A percentile compares a stretch with the other conserved stretches of the same genome.
These are phyloP conservation scores for Botrylloides violaceus DNA, from an alignment of 23 tunicate species.

Conservation along the genomic window DNA sequence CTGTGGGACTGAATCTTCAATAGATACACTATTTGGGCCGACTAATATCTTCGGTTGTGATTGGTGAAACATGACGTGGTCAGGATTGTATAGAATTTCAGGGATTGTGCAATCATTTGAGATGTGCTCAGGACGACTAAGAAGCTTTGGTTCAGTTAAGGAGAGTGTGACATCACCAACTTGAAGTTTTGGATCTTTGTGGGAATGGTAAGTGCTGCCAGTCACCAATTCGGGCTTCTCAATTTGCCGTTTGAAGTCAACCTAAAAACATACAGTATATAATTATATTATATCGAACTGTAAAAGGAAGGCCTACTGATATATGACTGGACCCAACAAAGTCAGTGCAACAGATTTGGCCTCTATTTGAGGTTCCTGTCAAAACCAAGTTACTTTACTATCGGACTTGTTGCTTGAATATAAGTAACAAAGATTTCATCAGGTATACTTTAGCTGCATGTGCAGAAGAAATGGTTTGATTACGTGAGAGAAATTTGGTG, in stretches of 20 bases:
- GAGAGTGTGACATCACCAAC: not conserved
- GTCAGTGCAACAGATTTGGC: too few relatives aligned
- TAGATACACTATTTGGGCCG: not conserved
- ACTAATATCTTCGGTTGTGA: not conserved
- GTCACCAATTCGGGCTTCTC: not conserved
- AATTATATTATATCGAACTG: too few relatives aligned
- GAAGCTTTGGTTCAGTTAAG: not conserved
- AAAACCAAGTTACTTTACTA: too few relatives aligned
- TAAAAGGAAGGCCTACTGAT: too few relatives aligned
- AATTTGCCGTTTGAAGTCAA: conserved; percentile 11
- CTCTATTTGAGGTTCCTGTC: too few relatives aligned
- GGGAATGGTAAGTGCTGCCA: not conserved
- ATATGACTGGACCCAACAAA: too few relatives aligned
- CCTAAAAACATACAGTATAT: conserved; percentile 1
- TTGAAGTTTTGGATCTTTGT: not conserved
- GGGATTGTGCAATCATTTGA: not conserved
- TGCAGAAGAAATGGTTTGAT: too few relatives aligned
- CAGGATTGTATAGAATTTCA: not conserved
- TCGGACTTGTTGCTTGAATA: too few relatives aligned
- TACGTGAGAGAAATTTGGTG: too few relatives aligned
- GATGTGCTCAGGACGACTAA: not conserved
- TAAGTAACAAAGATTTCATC: too few relatives aligned
- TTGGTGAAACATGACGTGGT: not conserved
- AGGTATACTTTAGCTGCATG: too few relatives aligned
- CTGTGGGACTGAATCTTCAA: not conserved